A percentile compares a stretch with the other conserved stretches of the same genome.
Evolutionary conservation across 2,797 vertebrate genomes (phyloP).

Genomic region (Arrhamphus sclerolepis): DNA sequence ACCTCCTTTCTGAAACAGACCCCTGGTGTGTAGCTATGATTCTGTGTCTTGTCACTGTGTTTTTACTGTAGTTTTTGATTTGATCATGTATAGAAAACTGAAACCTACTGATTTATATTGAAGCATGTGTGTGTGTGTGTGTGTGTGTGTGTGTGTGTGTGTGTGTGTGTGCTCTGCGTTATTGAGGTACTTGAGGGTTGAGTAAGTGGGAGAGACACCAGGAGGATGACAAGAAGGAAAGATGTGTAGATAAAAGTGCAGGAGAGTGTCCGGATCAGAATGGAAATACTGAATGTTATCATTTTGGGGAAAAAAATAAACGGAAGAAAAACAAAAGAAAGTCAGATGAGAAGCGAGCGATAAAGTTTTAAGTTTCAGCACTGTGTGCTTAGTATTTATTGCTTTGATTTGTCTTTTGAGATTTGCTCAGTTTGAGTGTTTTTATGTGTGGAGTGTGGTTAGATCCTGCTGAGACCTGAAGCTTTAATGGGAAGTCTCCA

Average conservation of each 20-base stretch:
- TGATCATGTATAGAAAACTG: conserved; percentile 48
- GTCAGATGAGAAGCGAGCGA: conserved; percentile 25
- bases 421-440: conserved; percentile 34
- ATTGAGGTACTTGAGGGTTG: conserved; percentile 17
- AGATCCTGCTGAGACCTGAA: conserved; percentile 70
- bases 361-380: conserved; percentile 64
- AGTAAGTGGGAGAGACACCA: conserved; percentile 47
- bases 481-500: conserved; percentile 59
- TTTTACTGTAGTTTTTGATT: conserved; percentile 57
- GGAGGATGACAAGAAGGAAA: conserved; percentile 14
- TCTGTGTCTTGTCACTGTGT: conserved; percentile 66
- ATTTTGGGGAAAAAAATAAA: no score
- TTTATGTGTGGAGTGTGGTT: conserved; percentile 50
- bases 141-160: conserved; percentile 33
- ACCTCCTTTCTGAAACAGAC: background rate
- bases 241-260: conserved; percentile 11
- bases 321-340: conserved; percentile 2
- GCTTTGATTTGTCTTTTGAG: conserved; percentile 47
- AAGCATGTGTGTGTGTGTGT: conserved; percentile 45
- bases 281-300: conserved; percentile 1
- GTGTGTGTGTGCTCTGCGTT: conserved; percentile 35
- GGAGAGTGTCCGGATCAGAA: conserved; percentile 31
- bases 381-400: conserved; percentile 81
- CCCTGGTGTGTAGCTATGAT: conserved; percentile 73
- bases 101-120: conserved; percentile 73